Evolutionary conservation across 2,113 vertebrate species (phyloP).

Genomic region (Indicator maculatus): DNA sequence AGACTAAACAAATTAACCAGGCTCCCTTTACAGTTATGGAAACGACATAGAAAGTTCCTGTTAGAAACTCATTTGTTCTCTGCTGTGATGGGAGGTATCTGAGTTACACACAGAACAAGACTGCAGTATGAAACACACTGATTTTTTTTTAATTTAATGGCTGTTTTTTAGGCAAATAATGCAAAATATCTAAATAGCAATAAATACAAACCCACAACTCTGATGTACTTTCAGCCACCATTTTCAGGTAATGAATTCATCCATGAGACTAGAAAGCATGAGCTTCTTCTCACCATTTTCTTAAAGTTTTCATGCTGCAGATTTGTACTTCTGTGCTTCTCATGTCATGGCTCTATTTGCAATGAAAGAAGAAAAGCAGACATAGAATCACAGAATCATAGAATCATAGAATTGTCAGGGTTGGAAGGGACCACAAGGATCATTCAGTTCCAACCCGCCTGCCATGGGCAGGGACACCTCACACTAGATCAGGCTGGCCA

Average conservation of each 20-base stretch:
- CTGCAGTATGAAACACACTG: no score
- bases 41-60: not conserved
- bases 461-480: no score
- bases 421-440: no score
- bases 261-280: not conserved
- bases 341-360: not conserved
- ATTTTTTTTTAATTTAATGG: no score
- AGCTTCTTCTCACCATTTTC: not conserved
- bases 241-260: not conserved
- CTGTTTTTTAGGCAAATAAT: not conserved
- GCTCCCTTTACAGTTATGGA: not conserved
- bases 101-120: no score
- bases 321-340: not conserved
- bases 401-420: no score
- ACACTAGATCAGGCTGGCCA: no score
- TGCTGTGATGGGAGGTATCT: not conserved
- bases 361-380: no score
- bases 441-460: no score
- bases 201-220: not conserved
- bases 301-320: not conserved
- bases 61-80: not conserved
- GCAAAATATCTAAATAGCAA: not conserved
- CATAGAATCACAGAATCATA: no score
- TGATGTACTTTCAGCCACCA: not conserved
- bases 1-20: not conserved